Conservation (phyloP, 1,140 invertebrate genomes). For the Catajapyx aquilonaris region DNA sequence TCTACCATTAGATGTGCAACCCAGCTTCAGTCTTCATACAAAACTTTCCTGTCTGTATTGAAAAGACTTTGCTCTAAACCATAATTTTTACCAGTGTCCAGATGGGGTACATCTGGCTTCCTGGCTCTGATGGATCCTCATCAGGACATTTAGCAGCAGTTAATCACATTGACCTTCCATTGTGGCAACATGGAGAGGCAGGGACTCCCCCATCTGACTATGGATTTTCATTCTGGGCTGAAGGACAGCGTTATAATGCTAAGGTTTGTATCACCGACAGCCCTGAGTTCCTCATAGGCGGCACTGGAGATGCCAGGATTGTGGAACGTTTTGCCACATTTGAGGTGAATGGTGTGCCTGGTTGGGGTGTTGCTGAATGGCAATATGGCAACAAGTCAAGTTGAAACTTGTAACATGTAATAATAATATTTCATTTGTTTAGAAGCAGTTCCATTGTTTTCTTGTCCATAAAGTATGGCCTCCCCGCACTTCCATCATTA, state of each 20-base stretch:
- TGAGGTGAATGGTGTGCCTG: conserved; percentile 36
- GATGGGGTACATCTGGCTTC: conserved; percentile 38
- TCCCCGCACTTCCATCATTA: no score
- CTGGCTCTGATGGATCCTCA: conserved; percentile 26
- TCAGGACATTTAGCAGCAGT: conserved; percentile 32
- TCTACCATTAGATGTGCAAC: no score
- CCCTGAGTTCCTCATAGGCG: conserved; percentile 38
- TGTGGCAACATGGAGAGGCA: conserved; percentile 39
- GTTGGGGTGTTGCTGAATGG: conserved; percentile 44
- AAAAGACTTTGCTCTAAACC: no score
- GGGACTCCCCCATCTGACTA: conserved; percentile 36
- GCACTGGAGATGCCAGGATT: conserved; percentile 37
- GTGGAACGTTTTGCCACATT: conserved; percentile 35
- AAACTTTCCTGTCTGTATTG: no score
- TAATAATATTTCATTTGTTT: no score
- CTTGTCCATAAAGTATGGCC: no score
- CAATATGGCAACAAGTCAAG: conserved; percentile 35
- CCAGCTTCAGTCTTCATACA: no score
- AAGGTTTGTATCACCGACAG: conserved; percentile 32
- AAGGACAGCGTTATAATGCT: conserved; percentile 22
- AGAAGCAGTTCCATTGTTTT: no score
- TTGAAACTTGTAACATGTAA: no score
- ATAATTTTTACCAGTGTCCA: no score
- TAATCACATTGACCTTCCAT: conserved; percentile 28
- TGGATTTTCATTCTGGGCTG: conserved; percentile 35